Conservation (phyloP, 2,888 invertebrate genomes). For the Ophioninae sp. region DNA sequence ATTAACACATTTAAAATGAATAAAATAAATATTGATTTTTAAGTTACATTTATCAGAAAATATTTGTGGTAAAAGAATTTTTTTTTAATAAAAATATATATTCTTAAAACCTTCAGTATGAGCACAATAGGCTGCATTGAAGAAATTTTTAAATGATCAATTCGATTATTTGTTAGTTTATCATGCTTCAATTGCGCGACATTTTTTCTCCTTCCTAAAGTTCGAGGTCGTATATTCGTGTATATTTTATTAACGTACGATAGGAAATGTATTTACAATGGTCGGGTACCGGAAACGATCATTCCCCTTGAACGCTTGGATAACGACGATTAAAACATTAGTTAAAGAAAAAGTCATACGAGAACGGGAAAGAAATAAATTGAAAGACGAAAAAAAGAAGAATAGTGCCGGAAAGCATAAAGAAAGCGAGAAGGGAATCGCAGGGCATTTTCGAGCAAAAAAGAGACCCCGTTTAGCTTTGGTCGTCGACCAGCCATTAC, state of each 20-base stretch:
- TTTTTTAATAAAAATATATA: too few species aligned
- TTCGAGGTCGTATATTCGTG: neutral
- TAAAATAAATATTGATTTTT: too few species aligned
- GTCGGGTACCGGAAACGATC: slow-evolving; percentile 7
- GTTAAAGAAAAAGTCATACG: slow-evolving; percentile 14
- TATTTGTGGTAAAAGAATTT: too few species aligned
- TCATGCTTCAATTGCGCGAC: too few species aligned
- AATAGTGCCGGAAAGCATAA: slow-evolving; percentile 18
- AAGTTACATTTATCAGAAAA: too few species aligned
- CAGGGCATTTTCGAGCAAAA: slow-evolving; percentile 6
- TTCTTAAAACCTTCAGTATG: too few species aligned
- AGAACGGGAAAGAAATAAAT: slow-evolving; percentile 1
- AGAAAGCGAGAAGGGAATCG: neutral
- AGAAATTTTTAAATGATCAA: too few species aligned
- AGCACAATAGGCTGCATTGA: too few species aligned
- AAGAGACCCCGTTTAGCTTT: slow-evolving; percentile 21
- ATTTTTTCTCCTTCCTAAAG: neutral
- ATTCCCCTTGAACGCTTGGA: slow-evolving; percentile 27
- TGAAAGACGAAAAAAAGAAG: neutral
- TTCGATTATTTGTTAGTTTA: too few species aligned
- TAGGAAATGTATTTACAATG: neutral
- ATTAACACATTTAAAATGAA: too few species aligned
- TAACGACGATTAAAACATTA: slow-evolving; percentile 36
- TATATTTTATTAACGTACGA: neutral
- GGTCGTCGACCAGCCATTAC: slow-evolving; percentile 24